Evolutionary conservation across 2,888 invertebrate species (phyloP), one percentile per base, ranked within the genome.

Genomic region (Nasonia oneida): DNA sequence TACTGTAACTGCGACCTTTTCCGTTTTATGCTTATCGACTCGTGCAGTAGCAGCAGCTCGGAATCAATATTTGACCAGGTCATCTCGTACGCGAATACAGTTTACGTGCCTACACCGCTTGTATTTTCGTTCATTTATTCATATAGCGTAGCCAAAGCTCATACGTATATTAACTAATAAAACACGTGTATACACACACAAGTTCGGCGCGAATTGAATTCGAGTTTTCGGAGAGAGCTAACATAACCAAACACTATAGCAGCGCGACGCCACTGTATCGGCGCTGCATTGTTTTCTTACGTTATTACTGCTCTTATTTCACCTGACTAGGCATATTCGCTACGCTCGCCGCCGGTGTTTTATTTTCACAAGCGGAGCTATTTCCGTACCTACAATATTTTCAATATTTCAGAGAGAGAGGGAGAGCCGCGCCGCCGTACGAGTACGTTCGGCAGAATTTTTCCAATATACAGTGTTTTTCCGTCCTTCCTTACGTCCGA

Each of bases 1-100:
- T 64, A 29, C 29, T 29, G 23, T 64, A 64, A 64, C 23, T 64
- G 64, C 64, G 64, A 29, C 64, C 29, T 64, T 64, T 64, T 64
- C 29, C 64, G 29, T 64, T 64, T 64, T 64, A 64, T 64, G 64
- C 64, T 64, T 64, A 64, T 64, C 64, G 64, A 64, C 64, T 64
- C 23, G n/a, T 29, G 29, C 42, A n/a, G 29, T 29, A 29, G 57
- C 57, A n/a, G 57, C 57, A 64, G 29, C n/a, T 10, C 14, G n/a
- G 23, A 64, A 64, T 64, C 29, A 64, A 64, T 64, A 64, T 23
- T 64, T 64, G 64, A 64, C 64, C 64, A 64, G 64, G 64, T 64
- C 64, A 29, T 64, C 29, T 3, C 64, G 29, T 64, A 57, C n/a
- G 29, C 14, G 64, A 10, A n/a, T 29, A 29, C n/a, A 6, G 64